A percentile compares a stretch with the other conserved stretches of the same genome.
Conservation (phyloP, 2,888 invertebrate species). For the Melieria picta region DNA sequence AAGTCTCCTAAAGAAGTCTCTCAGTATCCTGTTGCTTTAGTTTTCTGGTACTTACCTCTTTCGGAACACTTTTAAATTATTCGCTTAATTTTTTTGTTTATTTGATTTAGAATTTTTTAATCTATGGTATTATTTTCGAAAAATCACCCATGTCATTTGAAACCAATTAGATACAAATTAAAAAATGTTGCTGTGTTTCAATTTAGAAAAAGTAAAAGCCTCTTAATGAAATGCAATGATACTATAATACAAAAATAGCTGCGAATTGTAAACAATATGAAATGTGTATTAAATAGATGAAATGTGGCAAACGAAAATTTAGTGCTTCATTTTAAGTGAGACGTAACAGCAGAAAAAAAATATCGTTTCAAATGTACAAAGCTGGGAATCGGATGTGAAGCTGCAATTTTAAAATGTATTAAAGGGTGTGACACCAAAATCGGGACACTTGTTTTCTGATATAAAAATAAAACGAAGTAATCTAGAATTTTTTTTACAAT, state of each 20-base stretch:
- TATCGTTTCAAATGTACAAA: too few relatives aligned
- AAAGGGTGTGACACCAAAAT: too few relatives aligned
- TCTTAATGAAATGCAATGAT: slow-evolving; percentile 7
- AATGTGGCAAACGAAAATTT: background rate
- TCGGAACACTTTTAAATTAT: slow-evolving; percentile 18
- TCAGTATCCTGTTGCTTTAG: background rate
- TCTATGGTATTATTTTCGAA: background rate
- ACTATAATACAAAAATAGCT: background rate
- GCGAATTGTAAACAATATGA: background rate
- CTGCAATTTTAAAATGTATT: too few relatives aligned
- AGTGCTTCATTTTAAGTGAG: background rate
- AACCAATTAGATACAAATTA: slow-evolving; percentile 18
- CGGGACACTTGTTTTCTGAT: too few relatives aligned
- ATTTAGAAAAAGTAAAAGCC: slow-evolving; percentile 11
- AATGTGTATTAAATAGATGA: background rate
- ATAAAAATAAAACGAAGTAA: too few relatives aligned
- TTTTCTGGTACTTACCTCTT: slow-evolving; percentile 33
- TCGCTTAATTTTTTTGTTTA: slow-evolving; percentile 15
- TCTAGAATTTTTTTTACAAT: too few relatives aligned
- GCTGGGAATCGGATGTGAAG: too few relatives aligned
- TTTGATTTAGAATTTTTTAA: background rate
- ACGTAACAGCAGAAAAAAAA: too few relatives aligned
- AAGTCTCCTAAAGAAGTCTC: background rate
- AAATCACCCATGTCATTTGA: slow-evolving; percentile 14
- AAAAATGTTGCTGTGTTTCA: slow-evolving; percentile 1